Conservation (phyloP, 2,797 vertebrate genomes). For the Lycodopsis pacificus region DNA sequence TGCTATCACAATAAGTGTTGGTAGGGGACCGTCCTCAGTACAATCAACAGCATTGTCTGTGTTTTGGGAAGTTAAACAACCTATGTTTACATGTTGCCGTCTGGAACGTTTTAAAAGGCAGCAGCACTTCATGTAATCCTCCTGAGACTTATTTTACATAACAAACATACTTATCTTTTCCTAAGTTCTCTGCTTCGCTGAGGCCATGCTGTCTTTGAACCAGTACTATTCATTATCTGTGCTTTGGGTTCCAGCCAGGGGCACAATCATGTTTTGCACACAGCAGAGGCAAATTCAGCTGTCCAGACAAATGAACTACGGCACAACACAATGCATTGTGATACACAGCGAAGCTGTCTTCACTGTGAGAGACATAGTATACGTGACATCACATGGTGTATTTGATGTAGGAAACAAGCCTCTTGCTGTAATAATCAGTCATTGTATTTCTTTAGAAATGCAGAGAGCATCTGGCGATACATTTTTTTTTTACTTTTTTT, state of each 20-base stretch:
- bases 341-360: no score
- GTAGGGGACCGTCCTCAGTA: neutral
- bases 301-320: neutral
- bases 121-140: no score
- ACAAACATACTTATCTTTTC: no score
- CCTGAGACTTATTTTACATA: no score
- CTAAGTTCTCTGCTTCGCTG: no score
- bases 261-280: neutral
- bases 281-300: neutral
- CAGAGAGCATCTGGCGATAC: neutral
- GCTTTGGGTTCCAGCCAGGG: neutral
- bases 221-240: neutral
- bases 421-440: neutral
- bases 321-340: no score
- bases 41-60: neutral
- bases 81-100: neutral
- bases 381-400: neutral
- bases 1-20: neutral
- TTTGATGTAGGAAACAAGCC: neutral
- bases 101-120: no score
- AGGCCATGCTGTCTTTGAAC: no score
- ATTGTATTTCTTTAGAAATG: neutral
- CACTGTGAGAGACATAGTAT: neutral
- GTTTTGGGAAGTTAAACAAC: neutral
- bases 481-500: neutral